Evolutionary conservation across 2,797 vertebrate genomes (phyloP).

Genomic region (Neosilurus hyrtlii): DNA sequence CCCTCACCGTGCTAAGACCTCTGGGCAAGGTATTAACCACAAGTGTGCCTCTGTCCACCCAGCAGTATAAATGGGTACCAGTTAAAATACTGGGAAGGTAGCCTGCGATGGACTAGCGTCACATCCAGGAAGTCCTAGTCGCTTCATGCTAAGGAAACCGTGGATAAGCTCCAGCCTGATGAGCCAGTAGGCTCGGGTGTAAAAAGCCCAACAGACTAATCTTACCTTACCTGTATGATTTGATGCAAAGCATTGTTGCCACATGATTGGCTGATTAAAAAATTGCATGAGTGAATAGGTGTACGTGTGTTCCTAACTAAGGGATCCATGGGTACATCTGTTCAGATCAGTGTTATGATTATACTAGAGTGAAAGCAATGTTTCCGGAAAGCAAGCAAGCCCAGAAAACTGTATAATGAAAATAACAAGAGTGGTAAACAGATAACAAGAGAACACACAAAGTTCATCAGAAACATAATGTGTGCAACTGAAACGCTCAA

Average conservation of each 20-base stretch:
- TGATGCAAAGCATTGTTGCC: background rate
- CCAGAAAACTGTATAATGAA: background rate
- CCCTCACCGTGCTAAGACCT: no score
- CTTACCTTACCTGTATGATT: background rate
- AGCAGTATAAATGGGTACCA: no score
- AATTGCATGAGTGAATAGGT: background rate
- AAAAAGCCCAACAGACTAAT: no score
- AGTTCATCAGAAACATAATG: constrained; percentile 7
- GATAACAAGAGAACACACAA: background rate
- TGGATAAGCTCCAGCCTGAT: no score
- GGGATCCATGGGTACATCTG: background rate
- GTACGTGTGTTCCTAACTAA: background rate
- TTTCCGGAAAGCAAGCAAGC: background rate
- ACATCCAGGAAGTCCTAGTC: no score
- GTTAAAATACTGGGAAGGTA: no score
- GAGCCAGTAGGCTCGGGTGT: no score
- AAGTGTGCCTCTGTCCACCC: no score
- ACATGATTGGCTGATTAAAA: background rate
- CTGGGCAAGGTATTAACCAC: no score
- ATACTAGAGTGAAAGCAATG: background rate
- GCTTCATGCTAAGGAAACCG: no score
- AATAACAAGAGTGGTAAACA: background rate
- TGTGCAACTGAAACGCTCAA: background rate
- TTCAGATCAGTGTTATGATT: background rate
- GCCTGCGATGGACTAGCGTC: no score